Evolutionary conservation across 2,113 vertebrate genomes (phyloP), one percentile per base, ranked within the genome.

Genomic region (Tychaedon coryphoeus): DNA sequence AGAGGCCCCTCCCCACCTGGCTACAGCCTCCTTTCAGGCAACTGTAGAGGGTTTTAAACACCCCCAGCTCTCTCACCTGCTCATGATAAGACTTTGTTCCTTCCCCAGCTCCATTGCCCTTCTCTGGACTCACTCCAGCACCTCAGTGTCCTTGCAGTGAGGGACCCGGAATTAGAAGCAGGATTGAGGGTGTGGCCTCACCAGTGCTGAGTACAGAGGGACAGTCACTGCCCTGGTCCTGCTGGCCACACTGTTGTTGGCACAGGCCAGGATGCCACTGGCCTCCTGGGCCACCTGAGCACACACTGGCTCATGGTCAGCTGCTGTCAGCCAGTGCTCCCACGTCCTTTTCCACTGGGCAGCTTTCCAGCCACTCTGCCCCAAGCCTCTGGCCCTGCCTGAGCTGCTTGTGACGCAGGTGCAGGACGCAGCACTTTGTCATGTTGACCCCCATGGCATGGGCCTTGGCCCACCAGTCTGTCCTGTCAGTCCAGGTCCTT

Each of bases 391-490:
- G 22, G 71, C 31, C 7, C 25, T 50, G 51, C 20, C 2, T 70
- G 78, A 29, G 11, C 0, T 42, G 28, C 7, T 34, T 70, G 43
- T 34, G 31, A 61, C 45, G 31, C 36, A 19, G 24, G 45, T 34
- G 24, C 36, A 51, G 45, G 56, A 31, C 16, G 2, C 5, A 3
- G 24, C 42, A 42, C 4, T 10, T 3, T 1, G 34, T 19, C 19
- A 3, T 23, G 31, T 42, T 65, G 42, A 42, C 25, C 31, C 13
- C 2, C 19, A 14, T 12, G 9, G 4, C 6, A 13, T 0, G 13
- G 58, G 29, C 42, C 29, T n/a, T 29, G 20, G 24, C 29, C 19
- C 16, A 20, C 70, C 5, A 8, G 16, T 51, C 19, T 42, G 16
- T 57, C 70, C 5, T 6, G 12, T 51, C 19, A 25, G 16, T 57